Percentiles rank a stretch among this genome's conserved stretches.
Conservation (phyloP, 1,140 invertebrate genomes). For the Xylocopa sonorina region DNA sequence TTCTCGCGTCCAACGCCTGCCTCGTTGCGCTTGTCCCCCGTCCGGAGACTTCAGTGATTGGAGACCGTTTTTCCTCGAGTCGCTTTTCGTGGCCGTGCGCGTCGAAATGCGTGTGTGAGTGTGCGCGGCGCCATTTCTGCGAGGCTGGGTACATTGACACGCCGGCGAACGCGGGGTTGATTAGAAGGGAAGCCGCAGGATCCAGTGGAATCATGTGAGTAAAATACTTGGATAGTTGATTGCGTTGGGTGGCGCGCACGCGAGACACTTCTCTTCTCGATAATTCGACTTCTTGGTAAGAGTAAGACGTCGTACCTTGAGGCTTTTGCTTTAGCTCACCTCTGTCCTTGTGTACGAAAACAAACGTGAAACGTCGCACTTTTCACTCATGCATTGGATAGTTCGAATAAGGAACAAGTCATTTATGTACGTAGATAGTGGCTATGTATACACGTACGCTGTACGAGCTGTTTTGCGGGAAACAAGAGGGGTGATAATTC, state of each 20-base stretch:
- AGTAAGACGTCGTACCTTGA: not conserved
- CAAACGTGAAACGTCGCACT: not conserved
- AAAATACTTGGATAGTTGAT: not conserved
- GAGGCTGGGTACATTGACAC: not conserved
- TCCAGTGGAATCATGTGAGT: conserved; percentile 26
- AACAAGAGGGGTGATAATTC: not conserved
- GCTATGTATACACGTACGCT: no score
- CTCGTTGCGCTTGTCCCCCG: not conserved
- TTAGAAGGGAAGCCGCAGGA: not conserved
- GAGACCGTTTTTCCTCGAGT: not conserved
- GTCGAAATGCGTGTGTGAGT: not conserved
- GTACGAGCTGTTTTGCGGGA: not conserved
- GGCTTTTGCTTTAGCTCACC: not conserved
- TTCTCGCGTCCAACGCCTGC: not conserved
- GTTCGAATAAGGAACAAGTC: no score
- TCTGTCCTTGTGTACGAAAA: not conserved
- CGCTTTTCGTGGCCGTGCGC: not conserved
- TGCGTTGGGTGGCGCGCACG: not conserved
- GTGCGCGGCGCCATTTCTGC: not conserved
- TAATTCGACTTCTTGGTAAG: not conserved
- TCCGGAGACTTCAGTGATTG: no score
- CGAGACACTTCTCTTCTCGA: not conserved
- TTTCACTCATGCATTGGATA: no score
- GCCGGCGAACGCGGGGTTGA: not conserved
- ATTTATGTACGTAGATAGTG: no score